Conservation (phyloP, 2,113 vertebrate genomes). For the Alligator sinensis region DNA sequence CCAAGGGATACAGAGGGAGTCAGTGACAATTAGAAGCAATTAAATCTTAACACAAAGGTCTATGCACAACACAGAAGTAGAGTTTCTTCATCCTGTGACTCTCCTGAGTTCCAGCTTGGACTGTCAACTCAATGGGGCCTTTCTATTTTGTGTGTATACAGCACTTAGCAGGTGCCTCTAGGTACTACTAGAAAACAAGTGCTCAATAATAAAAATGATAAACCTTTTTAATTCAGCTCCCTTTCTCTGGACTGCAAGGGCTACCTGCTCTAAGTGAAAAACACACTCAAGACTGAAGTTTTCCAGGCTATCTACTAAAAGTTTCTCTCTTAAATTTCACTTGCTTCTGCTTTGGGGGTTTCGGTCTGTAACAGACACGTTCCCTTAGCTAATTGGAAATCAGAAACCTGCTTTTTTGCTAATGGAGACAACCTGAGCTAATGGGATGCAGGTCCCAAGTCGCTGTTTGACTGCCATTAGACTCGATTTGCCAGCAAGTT, state of each 20-base stretch:
- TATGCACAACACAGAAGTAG: not conserved
- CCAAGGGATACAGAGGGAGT: not conserved
- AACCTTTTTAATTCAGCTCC: not conserved
- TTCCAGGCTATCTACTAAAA: not conserved
- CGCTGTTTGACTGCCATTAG: not conserved
- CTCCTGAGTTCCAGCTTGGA: not conserved
- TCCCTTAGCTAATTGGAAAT: not conserved
- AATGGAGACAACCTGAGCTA: not conserved
- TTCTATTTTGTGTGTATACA: not conserved
- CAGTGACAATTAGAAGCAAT: not conserved
- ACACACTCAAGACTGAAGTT: not conserved
- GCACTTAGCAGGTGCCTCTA: not conserved
- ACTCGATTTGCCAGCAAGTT: conserved; percentile 16
- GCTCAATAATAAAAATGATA: not conserved
- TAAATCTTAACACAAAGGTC: accelerated
- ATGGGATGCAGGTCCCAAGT: not conserved
- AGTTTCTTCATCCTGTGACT: not conserved
- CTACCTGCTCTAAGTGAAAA: not conserved
- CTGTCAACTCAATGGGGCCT: not conserved
- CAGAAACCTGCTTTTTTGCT: not conserved
- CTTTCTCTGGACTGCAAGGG: not conserved
- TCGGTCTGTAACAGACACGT: not conserved
- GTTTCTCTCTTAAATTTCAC: not conserved
- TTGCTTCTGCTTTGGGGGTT: not conserved
- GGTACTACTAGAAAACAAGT: not conserved